Evolutionary conservation across 1,140 invertebrate species (phyloP).

Genomic region (Triops longicaudatus): DNA sequence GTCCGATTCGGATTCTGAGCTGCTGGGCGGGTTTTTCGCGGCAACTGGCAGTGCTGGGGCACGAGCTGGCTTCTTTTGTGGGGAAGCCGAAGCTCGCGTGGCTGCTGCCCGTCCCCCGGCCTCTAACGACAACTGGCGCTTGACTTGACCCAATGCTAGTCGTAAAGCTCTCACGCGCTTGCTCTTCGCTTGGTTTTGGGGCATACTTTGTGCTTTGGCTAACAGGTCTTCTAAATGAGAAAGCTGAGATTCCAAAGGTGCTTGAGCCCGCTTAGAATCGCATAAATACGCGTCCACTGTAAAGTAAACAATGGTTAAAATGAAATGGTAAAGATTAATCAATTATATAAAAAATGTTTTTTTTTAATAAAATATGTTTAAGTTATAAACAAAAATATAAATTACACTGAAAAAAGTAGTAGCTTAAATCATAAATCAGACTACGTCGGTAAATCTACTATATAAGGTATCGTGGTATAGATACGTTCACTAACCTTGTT

Average conservation of each 20-base stretch:
- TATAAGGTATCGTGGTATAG: neutral
- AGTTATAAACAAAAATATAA: too few species aligned
- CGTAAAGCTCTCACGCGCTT: conserved; percentile 21
- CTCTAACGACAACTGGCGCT: conserved; percentile 24
- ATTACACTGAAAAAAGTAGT: too few species aligned
- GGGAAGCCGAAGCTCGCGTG: conserved; percentile 17
- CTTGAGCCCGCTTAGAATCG: conserved; percentile 22
- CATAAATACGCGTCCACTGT: conserved; percentile 23
- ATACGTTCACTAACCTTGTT: neutral
- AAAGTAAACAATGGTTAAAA: too few species aligned
- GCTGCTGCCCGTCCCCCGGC: conserved; percentile 25
- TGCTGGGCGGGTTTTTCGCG: neutral
- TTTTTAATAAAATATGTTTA: too few species aligned
- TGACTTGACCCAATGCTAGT: conserved; percentile 22
- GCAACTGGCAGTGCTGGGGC: neutral
- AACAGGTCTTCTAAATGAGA: conserved; percentile 25
- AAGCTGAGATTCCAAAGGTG: conserved; percentile 24
- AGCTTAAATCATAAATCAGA: too few species aligned
- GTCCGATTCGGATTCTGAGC: conserved; percentile 13
- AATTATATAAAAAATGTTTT: too few species aligned
- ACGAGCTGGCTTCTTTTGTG: neutral
- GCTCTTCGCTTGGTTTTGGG: conserved; percentile 3
- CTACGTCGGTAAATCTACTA: too few species aligned
- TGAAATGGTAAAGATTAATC: too few species aligned
- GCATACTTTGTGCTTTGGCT: conserved; percentile 22